Conservation (phyloP, 2,888 invertebrate genomes). For the Balanococcus diminutus region DNA sequence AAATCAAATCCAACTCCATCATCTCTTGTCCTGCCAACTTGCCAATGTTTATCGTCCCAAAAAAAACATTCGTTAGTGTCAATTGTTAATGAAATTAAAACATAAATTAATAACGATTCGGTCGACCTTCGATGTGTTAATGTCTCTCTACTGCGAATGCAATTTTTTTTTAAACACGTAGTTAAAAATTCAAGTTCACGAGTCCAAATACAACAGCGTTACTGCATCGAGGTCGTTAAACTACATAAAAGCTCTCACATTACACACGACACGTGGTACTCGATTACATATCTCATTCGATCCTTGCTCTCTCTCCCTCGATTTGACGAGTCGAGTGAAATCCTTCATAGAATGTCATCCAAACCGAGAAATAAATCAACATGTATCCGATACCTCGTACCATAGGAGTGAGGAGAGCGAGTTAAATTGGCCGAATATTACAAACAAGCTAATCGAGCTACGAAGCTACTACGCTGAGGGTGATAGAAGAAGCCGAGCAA, state of each 20-base stretch:
- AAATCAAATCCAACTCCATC: too few relatives aligned
- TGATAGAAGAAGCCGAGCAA: neutral
- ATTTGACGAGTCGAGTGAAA: neutral
- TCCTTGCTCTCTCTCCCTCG: neutral
- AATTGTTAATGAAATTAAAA: neutral
- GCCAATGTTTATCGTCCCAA: neutral
- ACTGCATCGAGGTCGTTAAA: neutral
- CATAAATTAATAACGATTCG: neutral
- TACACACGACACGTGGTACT: neutral
- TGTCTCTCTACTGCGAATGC: neutral
- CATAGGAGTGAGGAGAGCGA: neutral
- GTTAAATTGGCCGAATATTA: neutral
- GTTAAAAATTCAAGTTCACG: neutral
- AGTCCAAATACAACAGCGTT: neutral
- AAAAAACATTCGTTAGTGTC: neutral
- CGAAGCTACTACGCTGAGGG: constrained; percentile 2
- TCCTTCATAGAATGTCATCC: neutral
- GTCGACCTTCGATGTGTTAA: neutral
- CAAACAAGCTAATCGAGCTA: neutral
- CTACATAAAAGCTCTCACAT: neutral
- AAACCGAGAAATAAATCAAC: neutral
- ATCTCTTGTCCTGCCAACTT: neutral
- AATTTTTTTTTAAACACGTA: neutral
- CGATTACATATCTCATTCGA: neutral
- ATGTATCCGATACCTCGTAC: neutral